Evolutionary conservation across 2,113 vertebrate genomes (phyloP).

Genomic region (Blennius ocellaris): DNA sequence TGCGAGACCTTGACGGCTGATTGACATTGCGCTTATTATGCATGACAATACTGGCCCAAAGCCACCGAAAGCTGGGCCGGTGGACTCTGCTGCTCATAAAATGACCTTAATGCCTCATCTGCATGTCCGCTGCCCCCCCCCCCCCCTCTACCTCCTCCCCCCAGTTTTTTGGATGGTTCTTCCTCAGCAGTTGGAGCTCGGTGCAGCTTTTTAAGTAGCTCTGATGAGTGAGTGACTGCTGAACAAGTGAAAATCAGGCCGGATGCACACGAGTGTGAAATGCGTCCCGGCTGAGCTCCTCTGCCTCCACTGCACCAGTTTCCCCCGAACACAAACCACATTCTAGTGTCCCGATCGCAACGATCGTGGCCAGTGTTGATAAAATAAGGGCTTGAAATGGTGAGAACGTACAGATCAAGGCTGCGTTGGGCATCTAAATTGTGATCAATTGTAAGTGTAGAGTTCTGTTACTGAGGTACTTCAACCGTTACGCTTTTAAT

Average conservation of each 20-base stretch:
- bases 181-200: conserved; percentile 26
- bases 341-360: no score
- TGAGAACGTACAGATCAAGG: no score
- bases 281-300: not conserved
- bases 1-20: conserved; percentile 75
- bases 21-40: conserved; percentile 81
- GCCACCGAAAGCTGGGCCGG: conserved; percentile 62
- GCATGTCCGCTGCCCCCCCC: conserved; percentile 64
- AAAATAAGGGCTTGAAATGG: no score
- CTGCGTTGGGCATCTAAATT: no score
- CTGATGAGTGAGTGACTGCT: conserved; percentile 45
- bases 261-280: conserved; percentile 36
- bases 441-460: no score
- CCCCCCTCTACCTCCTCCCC: not conserved
- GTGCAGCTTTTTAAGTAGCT: conserved; percentile 32
- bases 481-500: no score
- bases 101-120: conserved; percentile 76
- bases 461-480: no score
- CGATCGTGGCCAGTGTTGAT: no score
- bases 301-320: not conserved
- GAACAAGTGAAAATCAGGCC: conserved; percentile 50
- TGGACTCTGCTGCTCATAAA: conserved; percentile 64
- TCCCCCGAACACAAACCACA: not conserved
- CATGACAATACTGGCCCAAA: conserved; percentile 76
- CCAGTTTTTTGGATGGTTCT: conserved; percentile 5